Percentiles rank a stretch among this genome's conserved stretches.
These are phyloP conservation scores for Sclerurus mexicanus DNA, from an alignment of 2,113 vertebrate genomes.

Conservation along the genomic window DNA sequence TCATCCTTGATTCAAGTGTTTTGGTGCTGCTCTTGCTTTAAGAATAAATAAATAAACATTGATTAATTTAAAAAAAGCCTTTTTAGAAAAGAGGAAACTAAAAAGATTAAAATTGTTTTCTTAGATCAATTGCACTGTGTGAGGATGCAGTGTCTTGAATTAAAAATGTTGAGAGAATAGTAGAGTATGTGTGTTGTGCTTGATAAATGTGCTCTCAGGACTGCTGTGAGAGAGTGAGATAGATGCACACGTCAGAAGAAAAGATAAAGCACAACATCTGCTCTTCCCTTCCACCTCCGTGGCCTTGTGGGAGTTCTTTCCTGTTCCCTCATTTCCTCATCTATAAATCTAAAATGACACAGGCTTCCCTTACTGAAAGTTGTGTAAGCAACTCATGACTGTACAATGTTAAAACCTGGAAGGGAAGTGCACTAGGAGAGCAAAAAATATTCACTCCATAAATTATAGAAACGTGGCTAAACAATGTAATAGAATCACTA, in stretches of 20 bases:
- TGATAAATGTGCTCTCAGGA: neutral
- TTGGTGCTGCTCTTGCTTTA: neutral
- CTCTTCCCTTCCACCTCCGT: neutral
- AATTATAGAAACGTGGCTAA: neutral
- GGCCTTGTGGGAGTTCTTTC: slow-evolving; percentile 4
- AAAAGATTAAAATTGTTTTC: neutral
- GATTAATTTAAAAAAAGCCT: neutral
- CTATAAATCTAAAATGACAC: slow-evolving; percentile 7
- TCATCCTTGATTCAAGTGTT: neutral
- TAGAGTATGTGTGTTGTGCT: neutral
- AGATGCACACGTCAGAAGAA: neutral
- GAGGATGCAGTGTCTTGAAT: neutral
- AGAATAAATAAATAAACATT: neutral
- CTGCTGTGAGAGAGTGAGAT: neutral
- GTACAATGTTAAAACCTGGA: neutral
- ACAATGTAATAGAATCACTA: neutral
- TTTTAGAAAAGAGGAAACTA: neutral
- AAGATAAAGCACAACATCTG: slow-evolving; percentile 17
- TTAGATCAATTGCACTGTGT: neutral
- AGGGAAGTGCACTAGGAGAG: neutral
- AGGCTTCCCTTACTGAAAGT: neutral
- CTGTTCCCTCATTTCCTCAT: neutral
- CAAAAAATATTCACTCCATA: neutral
- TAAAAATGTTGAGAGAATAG: neutral
- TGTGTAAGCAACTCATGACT: neutral